Evolutionary conservation across 2,797 vertebrate species (phyloP).

Genomic region (Muraenolepis orangiensis): DNA sequence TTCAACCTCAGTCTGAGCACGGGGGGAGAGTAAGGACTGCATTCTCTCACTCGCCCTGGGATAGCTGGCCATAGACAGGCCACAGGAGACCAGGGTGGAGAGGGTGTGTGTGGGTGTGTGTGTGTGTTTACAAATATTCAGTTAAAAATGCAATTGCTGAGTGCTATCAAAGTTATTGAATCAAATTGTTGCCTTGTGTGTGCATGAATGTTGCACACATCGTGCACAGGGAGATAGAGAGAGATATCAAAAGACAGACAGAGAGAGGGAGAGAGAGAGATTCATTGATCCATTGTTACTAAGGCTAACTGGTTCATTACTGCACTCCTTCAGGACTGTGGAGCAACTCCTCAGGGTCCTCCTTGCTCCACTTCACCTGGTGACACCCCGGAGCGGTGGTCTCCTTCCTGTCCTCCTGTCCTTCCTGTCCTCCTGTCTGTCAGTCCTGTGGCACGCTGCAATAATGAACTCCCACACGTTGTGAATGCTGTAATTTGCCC

Average conservation of each 20-base stretch:
- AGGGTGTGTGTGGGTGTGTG: slow-evolving; percentile 21
- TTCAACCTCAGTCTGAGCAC: slow-evolving; percentile 66
- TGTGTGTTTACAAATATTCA: background rate
- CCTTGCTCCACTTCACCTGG: background rate
- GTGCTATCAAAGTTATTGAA: background rate
- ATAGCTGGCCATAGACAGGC: background rate
- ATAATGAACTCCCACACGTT: background rate
- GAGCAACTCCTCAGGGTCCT: background rate
- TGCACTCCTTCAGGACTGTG: background rate
- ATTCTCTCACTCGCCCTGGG: slow-evolving; percentile 34
- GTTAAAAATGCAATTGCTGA: slow-evolving; percentile 4
- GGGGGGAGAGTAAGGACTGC: slow-evolving; percentile 58
- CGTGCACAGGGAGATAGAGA: slow-evolving; percentile 18
- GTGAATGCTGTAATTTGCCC: background rate
- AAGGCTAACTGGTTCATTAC: slow-evolving; percentile 48
- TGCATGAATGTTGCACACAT: slow-evolving; percentile 4
- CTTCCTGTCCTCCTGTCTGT: background rate
- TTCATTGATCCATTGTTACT: slow-evolving; percentile 17
- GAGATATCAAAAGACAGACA: slow-evolving; percentile 24
- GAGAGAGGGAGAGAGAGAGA: slow-evolving; percentile 13
- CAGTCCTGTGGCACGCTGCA: background rate
- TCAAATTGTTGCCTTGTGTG: no score
- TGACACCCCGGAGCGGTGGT: background rate
- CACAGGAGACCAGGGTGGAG: background rate
- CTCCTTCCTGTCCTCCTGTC: background rate